phyloP scores from a whole-genome alignment of 1,140 invertebrate species.

The Ruditapes philippinarum region DNA sequence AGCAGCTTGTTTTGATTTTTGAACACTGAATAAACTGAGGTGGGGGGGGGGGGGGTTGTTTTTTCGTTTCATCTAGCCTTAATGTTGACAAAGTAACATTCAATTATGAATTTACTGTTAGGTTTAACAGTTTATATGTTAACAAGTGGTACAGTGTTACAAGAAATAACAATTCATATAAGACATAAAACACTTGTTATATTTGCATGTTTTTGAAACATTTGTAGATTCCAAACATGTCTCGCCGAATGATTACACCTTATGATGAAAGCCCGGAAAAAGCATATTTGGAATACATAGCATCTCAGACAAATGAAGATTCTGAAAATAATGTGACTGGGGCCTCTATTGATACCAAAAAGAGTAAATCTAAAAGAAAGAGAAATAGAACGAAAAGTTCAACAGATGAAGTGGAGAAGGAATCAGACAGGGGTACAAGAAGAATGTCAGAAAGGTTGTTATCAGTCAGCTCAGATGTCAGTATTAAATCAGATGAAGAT shows the following conservation, averaged over 20 bases:
- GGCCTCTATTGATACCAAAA: constrained; percentile 49
- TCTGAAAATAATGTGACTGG: constrained; percentile 56
- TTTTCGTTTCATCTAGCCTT: no score
- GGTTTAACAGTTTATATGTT: no score
- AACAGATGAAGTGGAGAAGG: constrained; percentile 72
- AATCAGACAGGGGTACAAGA: constrained; percentile 36
- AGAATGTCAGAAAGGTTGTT: constrained; percentile 70
- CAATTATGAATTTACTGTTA: no score
- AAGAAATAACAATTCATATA: no score
- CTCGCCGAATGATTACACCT: constrained; percentile 89
- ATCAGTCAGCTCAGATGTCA: constrained; percentile 78
- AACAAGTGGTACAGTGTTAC: no score
- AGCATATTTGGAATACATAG: constrained; percentile 88
- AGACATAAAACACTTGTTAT: no score
- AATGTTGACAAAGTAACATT: no score
- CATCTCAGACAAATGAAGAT: constrained; percentile 87
- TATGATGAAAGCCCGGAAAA: constrained; percentile 88
- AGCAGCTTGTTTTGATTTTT: no score
- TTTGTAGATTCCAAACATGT: constrained; percentile 85
- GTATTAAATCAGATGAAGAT: constrained; percentile 75
- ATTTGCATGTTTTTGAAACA: background rate
- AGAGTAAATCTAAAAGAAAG: constrained; percentile 74
- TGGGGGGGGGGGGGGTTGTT: no score
- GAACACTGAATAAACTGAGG: no score
- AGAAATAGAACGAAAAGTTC: constrained; percentile 76